Conservation (phyloP, 2,797 vertebrate species). For the Neostethus bicornis region DNA sequence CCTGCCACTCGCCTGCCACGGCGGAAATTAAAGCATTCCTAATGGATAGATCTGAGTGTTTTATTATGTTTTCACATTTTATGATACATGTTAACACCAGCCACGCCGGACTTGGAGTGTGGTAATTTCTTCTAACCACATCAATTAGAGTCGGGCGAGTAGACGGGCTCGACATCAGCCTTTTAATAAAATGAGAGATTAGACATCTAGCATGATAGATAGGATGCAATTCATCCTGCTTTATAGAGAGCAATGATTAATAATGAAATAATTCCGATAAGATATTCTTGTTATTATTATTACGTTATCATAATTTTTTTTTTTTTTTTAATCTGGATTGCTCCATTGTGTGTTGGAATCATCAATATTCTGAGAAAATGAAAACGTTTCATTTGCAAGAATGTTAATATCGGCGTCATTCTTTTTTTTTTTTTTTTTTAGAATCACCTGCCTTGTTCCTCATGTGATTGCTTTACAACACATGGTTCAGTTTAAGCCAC, state of each 20-base stretch:
- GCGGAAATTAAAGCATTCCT: slow-evolving; percentile 63
- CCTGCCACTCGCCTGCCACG: slow-evolving; percentile 65
- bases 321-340: slow-evolving; percentile 15
- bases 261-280: slow-evolving; percentile 34
- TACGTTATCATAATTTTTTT: too few relatives aligned
- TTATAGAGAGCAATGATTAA: slow-evolving; percentile 41
- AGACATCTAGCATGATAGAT: slow-evolving; percentile 50
- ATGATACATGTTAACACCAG: slow-evolving; percentile 69
- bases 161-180: slow-evolving; percentile 44
- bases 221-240: slow-evolving; percentile 44
- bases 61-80: slow-evolving; percentile 74
- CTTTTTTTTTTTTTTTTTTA: background rate
- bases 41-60: slow-evolving; percentile 67
- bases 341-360: slow-evolving; percentile 10
- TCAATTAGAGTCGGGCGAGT: slow-evolving; percentile 60
- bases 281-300: slow-evolving; percentile 26
- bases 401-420: background rate
- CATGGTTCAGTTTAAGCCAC: slow-evolving; percentile 7
- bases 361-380: slow-evolving; percentile 2
- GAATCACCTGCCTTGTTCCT: background rate
- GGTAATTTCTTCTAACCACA: slow-evolving; percentile 61
- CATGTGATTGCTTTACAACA: background rate
- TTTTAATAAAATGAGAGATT: slow-evolving; percentile 61
- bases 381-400: slow-evolving; percentile 1
- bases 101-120: slow-evolving; percentile 45